phyloP scores from a whole-genome alignment of 2,113 vertebrate genomes.

The Erinaceus europaeus region DNA sequence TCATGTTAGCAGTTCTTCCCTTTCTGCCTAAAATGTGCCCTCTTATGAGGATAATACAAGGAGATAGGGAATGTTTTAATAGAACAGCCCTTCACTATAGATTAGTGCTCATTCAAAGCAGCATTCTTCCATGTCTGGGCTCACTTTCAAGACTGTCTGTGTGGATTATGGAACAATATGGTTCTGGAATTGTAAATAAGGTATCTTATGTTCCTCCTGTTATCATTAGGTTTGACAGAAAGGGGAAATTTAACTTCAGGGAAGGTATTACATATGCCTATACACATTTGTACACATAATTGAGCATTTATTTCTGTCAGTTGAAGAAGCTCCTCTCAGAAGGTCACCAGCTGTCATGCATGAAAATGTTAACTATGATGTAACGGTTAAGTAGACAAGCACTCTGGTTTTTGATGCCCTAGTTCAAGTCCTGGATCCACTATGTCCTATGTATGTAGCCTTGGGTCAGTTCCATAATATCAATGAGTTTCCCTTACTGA shows the following conservation, averaged over 20 bases:
- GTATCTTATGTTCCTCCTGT: slow-evolving; percentile 29
- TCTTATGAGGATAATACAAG: slow-evolving; percentile 41
- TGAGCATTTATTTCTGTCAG: slow-evolving; percentile 51
- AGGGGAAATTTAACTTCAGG: slow-evolving; percentile 48
- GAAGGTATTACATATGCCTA: slow-evolving; percentile 40
- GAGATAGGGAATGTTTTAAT: not conserved
- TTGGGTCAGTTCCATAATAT: not conserved
- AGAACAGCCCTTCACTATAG: not conserved
- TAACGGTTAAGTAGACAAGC: not conserved
- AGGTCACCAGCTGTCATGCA: slow-evolving; percentile 62
- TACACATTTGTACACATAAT: slow-evolving; percentile 27
- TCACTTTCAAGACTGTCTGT: slow-evolving; percentile 64
- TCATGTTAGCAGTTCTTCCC: slow-evolving; percentile 53
- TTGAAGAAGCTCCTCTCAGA: slow-evolving; percentile 50
- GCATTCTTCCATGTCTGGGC: slow-evolving; percentile 26
- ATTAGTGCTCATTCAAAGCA: slow-evolving; percentile 46
- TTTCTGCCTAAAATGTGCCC: slow-evolving; percentile 23
- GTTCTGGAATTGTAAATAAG: slow-evolving; percentile 53
- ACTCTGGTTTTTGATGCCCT: not conserved
- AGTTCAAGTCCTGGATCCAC: not conserved
- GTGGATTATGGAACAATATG: slow-evolving; percentile 38
- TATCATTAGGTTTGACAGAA: slow-evolving; percentile 56
- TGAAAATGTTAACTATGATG: not conserved
- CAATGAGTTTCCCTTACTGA: not conserved
- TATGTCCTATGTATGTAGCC: not conserved